Evolutionary conservation across 2,113 vertebrate species (phyloP), one percentile per base, ranked within the genome.

Genomic region (Oenanthe oenanthe): DNA sequence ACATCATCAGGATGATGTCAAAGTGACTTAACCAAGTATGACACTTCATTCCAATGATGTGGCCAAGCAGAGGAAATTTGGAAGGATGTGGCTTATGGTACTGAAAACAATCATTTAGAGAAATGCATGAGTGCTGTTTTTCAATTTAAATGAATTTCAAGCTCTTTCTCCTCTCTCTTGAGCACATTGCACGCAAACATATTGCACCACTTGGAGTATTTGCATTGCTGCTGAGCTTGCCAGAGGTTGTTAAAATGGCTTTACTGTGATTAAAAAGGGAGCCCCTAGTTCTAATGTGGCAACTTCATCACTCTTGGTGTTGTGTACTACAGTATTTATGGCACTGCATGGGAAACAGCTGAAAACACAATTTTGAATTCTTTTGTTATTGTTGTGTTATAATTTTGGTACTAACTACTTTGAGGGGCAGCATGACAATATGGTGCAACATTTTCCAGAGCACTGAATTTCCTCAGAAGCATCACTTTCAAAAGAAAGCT

Each of bases 1-100:
- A 97, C 81, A 91, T 97, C 96, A 95, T 95, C 92, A 95, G 95
- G 81, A 83, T 76, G 60, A 91, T 83, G 93, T 90, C 91, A 62
- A 56, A 92, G 85, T 85, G 66, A 91, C 73, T 91, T 94, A 78
- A 77, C 78, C 38, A 29, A 75, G 74, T 89, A 77, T 93, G 93
- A 96, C 94, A 95, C 93, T 96, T 97, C 94, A 93, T 97, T 97
- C 89, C 92, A 93, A 47, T 66, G 79, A 92, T 87, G 85, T 66
- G 50, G 96, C 93, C 93, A 70, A 79, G 77, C 88, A 95, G 77
- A 94, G 79, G 86, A 85, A 94, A 96, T 93, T 90, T 93, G 72
- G 77, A 95, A 92, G 96, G 89, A 90, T 84, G 84, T 88, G 91
- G 91, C 92, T 83, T 29, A 67, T 24, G 65, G 85, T 89, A 61